A percentile compares a stretch with the other conserved stretches of the same genome.
Conservation (phyloP, 92 coral and sea anemone species). For the Heliopora coerulea region DNA sequence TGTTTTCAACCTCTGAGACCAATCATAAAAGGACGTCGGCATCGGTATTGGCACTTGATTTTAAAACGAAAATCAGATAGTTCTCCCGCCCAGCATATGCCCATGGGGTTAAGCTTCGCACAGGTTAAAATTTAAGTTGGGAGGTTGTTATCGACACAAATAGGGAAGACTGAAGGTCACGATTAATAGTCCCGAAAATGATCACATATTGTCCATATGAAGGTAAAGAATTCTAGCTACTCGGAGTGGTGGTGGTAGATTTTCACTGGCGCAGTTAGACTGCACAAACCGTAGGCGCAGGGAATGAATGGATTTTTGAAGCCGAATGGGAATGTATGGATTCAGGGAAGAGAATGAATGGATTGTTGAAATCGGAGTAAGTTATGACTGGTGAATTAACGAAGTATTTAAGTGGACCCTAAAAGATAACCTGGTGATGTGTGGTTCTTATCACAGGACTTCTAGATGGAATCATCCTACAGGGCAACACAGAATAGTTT, state of each 20-base stretch:
- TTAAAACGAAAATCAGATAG: constrained; percentile 45
- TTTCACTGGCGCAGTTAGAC: constrained; percentile 40
- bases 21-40: constrained; percentile 19
- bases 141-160: constrained; percentile 42
- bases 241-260: constrained; percentile 52
- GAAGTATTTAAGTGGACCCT: neutral
- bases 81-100: constrained; percentile 49
- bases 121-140: constrained; percentile 44
- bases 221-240: constrained; percentile 43
- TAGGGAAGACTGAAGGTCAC: constrained; percentile 5
- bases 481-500: no score
- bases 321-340: no score
- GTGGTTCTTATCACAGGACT: no score
- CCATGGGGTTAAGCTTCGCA: constrained; percentile 47
- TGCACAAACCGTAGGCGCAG: constrained; percentile 47
- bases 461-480: no score
- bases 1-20: neutral
- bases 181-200: constrained; percentile 45
- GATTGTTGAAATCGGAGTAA: constrained; percentile 17
- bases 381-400: constrained; percentile 24
- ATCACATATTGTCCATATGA: constrained; percentile 44
- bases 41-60: constrained; percentile 38
- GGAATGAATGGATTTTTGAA: constrained; percentile 4
- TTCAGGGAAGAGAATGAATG: constrained; percentile 26
- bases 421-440: constrained; percentile 54